These are phyloP conservation scores for Platysteira castanea DNA, from an alignment of 2,113 vertebrate species.

Conservation along the genomic window DNA sequence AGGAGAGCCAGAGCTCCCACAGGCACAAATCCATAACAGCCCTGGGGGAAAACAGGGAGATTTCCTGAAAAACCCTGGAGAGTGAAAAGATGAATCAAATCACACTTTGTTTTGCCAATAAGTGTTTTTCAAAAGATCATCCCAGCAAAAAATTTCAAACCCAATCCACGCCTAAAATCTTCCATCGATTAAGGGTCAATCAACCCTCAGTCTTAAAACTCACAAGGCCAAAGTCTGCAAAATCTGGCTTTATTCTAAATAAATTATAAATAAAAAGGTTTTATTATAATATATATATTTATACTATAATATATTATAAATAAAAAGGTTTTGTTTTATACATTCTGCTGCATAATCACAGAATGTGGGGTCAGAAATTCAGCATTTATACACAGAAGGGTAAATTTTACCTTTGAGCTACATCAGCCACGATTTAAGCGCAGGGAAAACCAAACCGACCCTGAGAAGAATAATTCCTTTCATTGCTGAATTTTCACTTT, in stretches of 20 bases:
- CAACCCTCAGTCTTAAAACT: no score
- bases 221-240: neutral
- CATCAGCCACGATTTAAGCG: neutral
- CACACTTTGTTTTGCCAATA: neutral
- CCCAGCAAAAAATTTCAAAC: neutral
- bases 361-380: neutral
- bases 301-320: no score
- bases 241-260: neutral
- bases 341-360: neutral
- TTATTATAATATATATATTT: no score
- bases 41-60: rapidly evolving
- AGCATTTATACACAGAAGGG: neutral
- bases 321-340: neutral
- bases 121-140: neutral
- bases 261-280: no score
- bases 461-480: neutral
- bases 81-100: neutral
- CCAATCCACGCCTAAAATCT: neutral
- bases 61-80: neutral
- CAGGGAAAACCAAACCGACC: neutral
- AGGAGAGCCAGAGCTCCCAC: neutral
- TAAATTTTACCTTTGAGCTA: neutral
- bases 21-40: neutral
- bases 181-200: neutral
- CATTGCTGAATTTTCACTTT: neutral